These are phyloP conservation scores for Lates japonicus DNA, from an alignment of 2,797 vertebrate species.

Conservation along the genomic window DNA sequence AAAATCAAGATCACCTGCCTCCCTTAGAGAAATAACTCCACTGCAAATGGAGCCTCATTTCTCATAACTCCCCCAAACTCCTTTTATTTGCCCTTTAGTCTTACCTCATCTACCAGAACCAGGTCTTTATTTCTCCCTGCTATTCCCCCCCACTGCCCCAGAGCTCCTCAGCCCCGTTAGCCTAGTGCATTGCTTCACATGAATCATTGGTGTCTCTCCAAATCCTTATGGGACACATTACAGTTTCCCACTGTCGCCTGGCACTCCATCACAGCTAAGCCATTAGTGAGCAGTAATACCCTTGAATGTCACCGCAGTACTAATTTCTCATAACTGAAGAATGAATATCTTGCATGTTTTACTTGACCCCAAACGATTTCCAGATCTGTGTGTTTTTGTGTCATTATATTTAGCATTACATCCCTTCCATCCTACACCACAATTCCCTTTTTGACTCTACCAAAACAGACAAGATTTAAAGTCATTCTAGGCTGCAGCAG, in stretches of 20 bases:
- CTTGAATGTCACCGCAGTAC: conserved; percentile 58
- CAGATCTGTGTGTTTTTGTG: not conserved
- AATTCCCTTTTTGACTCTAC: not conserved
- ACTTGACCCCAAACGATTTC: not conserved
- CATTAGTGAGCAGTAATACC: conserved; percentile 68
- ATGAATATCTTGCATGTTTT: not conserved
- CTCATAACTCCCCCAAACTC: not conserved
- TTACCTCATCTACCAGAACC: not conserved
- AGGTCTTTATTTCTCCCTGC: conserved; percentile 8
- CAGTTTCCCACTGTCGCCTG: conserved; percentile 37
- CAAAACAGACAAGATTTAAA: conserved; percentile 2
- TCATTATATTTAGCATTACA: conserved; percentile 13
- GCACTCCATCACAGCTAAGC: conserved; percentile 64
- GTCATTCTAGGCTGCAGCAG: conserved; percentile 4
- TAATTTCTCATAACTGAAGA: conserved; percentile 57
- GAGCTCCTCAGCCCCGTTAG: conserved; percentile 16
- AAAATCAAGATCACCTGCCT: not conserved
- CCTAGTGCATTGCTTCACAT: conserved; percentile 48
- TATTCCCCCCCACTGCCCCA: not conserved
- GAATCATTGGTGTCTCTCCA: conserved; percentile 67
- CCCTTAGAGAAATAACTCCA: not conserved
- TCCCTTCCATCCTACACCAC: not conserved
- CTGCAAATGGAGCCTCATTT: conserved; percentile 11
- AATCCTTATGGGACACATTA: conserved; percentile 71
- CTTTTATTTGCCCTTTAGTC: conserved; percentile 3